Conservation (phyloP, 2,888 invertebrate species). For the Stenolophus ochropezus region DNA sequence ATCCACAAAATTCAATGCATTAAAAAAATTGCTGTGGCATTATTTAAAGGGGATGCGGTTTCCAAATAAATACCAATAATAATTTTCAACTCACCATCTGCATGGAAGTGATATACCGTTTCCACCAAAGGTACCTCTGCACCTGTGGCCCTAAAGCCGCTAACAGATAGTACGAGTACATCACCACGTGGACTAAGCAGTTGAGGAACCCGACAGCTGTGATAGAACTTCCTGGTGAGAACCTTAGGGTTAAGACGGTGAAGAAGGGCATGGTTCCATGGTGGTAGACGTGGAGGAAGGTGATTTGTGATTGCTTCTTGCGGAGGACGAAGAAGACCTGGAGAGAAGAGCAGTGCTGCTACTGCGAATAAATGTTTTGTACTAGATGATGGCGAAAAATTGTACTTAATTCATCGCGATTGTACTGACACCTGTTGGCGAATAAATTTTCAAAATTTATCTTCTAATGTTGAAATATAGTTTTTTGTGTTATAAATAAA, state of each 20-base stretch:
- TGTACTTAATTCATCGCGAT: no score
- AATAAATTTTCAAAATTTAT: no score
- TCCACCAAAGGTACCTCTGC: slow-evolving; percentile 35
- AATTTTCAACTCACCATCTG: slow-evolving; percentile 15
- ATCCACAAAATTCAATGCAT: no score
- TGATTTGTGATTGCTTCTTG: neutral
- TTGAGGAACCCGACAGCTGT: neutral
- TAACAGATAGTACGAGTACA: slow-evolving; percentile 11
- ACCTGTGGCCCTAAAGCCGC: slow-evolving; percentile 16
- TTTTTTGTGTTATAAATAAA: no score
- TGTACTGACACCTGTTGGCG: no score
- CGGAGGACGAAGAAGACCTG: neutral
- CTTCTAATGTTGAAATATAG: no score
- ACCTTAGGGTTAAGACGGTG: neutral
- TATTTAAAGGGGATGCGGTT: no score
- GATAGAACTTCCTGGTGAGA: neutral
- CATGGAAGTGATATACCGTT: neutral
- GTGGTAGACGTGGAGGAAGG: neutral
- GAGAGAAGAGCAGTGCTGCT: neutral
- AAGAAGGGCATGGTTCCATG: neutral
- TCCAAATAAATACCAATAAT: no score
- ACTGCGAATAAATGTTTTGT: no score
- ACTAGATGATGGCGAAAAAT: no score
- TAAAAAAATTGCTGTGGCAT: no score
- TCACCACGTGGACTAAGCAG: neutral